Percentiles rank a stretch among this genome's conserved stretches.
Conservation (phyloP, 1,140 invertebrate genomes). For the Macrostomum lignano region DNA sequence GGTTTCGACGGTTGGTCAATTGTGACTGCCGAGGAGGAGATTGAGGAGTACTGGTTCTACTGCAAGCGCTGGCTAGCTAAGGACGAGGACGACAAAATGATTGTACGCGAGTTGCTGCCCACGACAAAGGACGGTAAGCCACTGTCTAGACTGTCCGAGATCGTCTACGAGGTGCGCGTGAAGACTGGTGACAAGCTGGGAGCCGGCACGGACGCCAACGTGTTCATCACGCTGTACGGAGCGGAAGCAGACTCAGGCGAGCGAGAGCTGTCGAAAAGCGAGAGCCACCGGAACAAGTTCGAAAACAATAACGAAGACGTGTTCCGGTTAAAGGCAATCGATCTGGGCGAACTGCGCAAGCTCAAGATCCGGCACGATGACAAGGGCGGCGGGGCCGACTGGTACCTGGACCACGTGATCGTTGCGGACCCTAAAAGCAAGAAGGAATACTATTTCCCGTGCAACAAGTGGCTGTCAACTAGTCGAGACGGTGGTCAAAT, state of each 20-base stretch:
- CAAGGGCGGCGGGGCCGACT: conserved; percentile 15
- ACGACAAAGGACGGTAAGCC: conserved; percentile 18
- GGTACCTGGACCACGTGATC: conserved; percentile 11
- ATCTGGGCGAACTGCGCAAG: conserved; percentile 23
- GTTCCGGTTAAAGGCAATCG: conserved; percentile 15
- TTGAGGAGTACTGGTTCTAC: conserved; percentile 25
- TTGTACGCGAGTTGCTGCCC: conserved; percentile 21
- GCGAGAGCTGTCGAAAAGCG: conserved; percentile 5
- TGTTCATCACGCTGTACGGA: conserved; percentile 14
- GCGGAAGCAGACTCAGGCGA: conserved; percentile 8
- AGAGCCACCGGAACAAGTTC: conserved; percentile 7
- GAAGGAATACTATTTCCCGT: not conserved
- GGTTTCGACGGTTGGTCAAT: no score
- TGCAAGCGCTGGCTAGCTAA: conserved; percentile 21
- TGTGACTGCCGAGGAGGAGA: conserved; percentile 10
- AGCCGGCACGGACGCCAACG: conserved; percentile 12
- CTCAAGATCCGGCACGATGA: conserved; percentile 27
- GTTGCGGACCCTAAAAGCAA: not conserved
- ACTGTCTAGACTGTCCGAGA: conserved; percentile 12
- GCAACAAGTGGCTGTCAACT: not conserved
- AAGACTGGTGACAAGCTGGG: conserved; percentile 13
- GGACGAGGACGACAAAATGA: conserved; percentile 19
- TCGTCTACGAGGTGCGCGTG: conserved; percentile 16
- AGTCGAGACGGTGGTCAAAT: conserved; percentile 9
- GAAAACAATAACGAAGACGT: conserved; percentile 5